Evolutionary conservation across 2,113 vertebrate species (phyloP), one percentile per base, ranked within the genome.

Genomic region (Athene noctua): DNA sequence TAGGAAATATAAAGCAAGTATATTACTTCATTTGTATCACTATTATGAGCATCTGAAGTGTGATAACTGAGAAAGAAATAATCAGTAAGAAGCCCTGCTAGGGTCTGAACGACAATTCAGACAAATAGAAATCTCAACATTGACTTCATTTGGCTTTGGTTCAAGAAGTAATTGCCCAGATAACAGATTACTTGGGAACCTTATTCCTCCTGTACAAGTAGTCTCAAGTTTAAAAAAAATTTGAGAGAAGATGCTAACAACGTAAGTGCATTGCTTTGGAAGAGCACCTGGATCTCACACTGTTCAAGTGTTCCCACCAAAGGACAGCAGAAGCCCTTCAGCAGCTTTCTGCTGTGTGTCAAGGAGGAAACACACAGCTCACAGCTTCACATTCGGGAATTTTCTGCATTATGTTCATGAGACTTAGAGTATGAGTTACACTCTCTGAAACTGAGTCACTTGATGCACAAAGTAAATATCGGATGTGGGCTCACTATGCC

Each of bases 401-500:
- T 95, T 94, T 95, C 62, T 88, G 70, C 1, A 2, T 66, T 63
- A 3, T 18, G 5, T 55, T 95, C 72, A 38, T 78, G n/a, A 78
- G 73, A 68, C 38, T 74, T 52, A 11, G 34, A 63, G 73, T 32
- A 80, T 91, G 94, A 94, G 68, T 92, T 97, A 11, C 26, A 16
- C 6, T 3, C 11, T 44, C 27, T 34, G 12, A 84, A 89, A 85
- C 61, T 96, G 94, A 95, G 86, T 97, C 92, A 97, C 42, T 92
- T 62, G 25, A 79, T 44, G 80, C 21, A 29, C 51, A 88, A 92
- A 95, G 86, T 93, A 94, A 94, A 93, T 90, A 94, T 88, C 29
- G 51, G 96, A 95, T 96, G 92, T 92, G 93, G 38, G 29, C 62
- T 93, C 34, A 44, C 44, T 73, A 18, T 42, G 54, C 20, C 32